These are phyloP conservation scores for Notocelia uddmanniana DNA, from an alignment of 2,888 invertebrate genomes.

Conservation along the genomic window DNA sequence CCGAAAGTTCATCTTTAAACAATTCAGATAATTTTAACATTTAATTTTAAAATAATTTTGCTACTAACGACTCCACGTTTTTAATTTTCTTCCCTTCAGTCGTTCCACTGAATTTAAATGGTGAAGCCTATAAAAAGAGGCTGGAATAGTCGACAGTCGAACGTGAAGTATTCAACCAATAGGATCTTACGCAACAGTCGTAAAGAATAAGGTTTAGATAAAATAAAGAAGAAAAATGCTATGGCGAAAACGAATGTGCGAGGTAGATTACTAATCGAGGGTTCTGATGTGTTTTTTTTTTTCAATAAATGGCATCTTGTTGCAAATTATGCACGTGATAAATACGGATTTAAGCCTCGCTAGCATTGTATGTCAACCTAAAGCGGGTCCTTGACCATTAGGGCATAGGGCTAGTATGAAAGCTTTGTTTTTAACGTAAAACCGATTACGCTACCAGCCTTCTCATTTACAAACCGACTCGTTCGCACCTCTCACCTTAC, in stretches of 20 bases:
- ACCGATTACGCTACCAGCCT: too few relatives aligned
- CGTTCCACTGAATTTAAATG: slow-evolving; percentile 57
- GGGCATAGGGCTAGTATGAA: too few relatives aligned
- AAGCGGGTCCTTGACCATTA: too few relatives aligned
- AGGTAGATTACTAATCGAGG: not conserved
- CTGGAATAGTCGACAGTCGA: slow-evolving; percentile 54
- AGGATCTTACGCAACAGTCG: slow-evolving; percentile 52
- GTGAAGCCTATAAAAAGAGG: slow-evolving; percentile 59
- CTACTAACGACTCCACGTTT: slow-evolving; percentile 19
- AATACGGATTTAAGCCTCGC: not conserved
- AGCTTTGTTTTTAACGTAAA: too few relatives aligned
- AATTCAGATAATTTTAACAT: too few relatives aligned
- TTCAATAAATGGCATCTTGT: not conserved
- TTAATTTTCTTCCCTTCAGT: slow-evolving; percentile 21
- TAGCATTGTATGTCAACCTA: too few relatives aligned
- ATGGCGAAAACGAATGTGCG: slow-evolving; percentile 24
- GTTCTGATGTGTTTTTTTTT: not conserved
- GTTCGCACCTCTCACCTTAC: too few relatives aligned
- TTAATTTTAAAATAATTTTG: too few relatives aligned
- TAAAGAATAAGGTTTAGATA: slow-evolving; percentile 52
- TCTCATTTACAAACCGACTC: too few relatives aligned
- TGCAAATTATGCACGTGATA: not conserved
- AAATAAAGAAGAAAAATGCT: slow-evolving; percentile 50
- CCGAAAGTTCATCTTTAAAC: too few relatives aligned
- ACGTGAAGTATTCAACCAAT: slow-evolving; percentile 46